Evolutionary conservation across 92 coral and sea anemone species (phyloP).

Genomic region (Parazoanthus darwini): DNA sequence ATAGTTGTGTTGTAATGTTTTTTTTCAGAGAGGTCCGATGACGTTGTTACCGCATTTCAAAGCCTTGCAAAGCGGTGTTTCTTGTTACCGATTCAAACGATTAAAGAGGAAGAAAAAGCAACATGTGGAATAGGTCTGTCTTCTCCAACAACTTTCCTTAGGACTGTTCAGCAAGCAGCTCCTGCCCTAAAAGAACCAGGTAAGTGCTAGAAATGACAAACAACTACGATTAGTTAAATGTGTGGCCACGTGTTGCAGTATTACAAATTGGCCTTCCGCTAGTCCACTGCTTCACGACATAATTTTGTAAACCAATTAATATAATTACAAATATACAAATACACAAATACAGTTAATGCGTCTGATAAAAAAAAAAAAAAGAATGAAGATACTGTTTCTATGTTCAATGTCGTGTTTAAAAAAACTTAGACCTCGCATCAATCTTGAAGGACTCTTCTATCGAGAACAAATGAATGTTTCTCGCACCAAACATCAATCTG

Average conservation of each 20-base stretch:
- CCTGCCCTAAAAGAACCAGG: slow-evolving; percentile 63
- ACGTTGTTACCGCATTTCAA: slow-evolving; percentile 45
- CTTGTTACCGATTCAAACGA: neutral
- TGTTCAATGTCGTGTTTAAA: neutral
- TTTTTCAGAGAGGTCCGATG: slow-evolving; percentile 45
- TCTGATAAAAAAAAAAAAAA: too few species aligned
- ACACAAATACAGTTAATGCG: too few species aligned
- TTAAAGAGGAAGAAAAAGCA: neutral
- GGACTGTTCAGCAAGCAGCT: slow-evolving; percentile 57
- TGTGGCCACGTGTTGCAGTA: too few species aligned
- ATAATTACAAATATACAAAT: too few species aligned
- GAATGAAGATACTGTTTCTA: too few species aligned
- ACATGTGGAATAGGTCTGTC: slow-evolving; percentile 50
- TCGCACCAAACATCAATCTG: neutral
- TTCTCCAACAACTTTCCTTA: slow-evolving; percentile 66
- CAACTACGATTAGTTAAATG: neutral
- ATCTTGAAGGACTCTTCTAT: neutral
- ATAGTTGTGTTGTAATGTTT: neutral
- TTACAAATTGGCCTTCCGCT: too few species aligned
- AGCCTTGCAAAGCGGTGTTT: slow-evolving; percentile 51
- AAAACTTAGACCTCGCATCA: too few species aligned
- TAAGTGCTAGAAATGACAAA: slow-evolving; percentile 11
- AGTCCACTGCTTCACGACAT: too few species aligned
- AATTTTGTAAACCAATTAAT: too few species aligned
- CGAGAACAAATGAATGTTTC: neutral